These are phyloP conservation scores for Chironomus riparius DNA, from an alignment of 2,888 invertebrate genomes.

Conservation along the genomic window DNA sequence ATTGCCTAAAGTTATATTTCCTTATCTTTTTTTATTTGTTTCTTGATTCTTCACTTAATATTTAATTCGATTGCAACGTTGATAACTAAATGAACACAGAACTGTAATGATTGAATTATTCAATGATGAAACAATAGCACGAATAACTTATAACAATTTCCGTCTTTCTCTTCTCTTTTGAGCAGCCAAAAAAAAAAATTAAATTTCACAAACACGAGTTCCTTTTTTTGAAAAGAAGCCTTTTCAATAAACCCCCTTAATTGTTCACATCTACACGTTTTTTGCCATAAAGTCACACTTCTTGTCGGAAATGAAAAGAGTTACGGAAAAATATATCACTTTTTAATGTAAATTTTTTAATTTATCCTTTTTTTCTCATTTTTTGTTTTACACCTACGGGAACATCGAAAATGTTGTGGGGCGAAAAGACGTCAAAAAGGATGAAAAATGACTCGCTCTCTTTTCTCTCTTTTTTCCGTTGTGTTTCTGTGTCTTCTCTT, in stretches of 20 bases:
- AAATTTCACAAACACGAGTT: too few species aligned
- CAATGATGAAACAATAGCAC: too few species aligned
- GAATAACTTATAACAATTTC: not conserved
- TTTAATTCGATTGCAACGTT: not conserved
- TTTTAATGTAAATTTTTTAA: not conserved
- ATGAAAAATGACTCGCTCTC: not conserved
- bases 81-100: conserved; percentile 9
- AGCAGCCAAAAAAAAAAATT: not conserved
- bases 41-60: not conserved
- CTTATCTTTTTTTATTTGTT: not conserved
- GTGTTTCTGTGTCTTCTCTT: not conserved
- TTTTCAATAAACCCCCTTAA: too few species aligned
- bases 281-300: too few species aligned
- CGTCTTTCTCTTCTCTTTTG: not conserved
- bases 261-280: too few species aligned
- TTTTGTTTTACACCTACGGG: conserved; percentile 8
- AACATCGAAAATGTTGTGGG: conserved; percentile 1
- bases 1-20: too few species aligned
- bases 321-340: not conserved
- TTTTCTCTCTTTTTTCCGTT: not conserved
- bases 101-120: not conserved
- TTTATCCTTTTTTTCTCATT: conserved; percentile 1
- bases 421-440: conserved; percentile 1
- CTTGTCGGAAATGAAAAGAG: too few species aligned
- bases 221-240: too few species aligned